These are phyloP conservation scores for Opisthograptis luteolata DNA, from an alignment of 2,888 invertebrate genomes.

Conservation along the genomic window DNA sequence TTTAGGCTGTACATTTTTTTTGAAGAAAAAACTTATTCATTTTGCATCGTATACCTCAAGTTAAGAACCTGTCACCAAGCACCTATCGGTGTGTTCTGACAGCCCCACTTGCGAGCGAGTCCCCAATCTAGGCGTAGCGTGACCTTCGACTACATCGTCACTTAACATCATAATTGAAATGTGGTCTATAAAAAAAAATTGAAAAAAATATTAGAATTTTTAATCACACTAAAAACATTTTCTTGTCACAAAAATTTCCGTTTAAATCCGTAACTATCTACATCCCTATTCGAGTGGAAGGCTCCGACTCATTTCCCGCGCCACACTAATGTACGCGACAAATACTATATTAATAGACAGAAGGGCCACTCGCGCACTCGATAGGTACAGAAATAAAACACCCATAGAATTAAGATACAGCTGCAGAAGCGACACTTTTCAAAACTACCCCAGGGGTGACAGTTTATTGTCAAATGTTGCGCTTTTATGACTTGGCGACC, in stretches of 20 bases:
- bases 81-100: no score
- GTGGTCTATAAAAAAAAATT: no score
- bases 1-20: no score
- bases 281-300: constrained; percentile 51
- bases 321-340: constrained; percentile 77
- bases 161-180: no score
- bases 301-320: constrained; percentile 55
- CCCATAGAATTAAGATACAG: constrained; percentile 60
- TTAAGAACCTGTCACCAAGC: no score
- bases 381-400: constrained; percentile 65
- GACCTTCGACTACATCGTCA: no score
- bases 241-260: background rate
- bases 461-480: constrained; percentile 6
- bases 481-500: constrained; percentile 16
- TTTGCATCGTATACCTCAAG: no score
- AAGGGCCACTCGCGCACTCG: constrained; percentile 52
- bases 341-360: constrained; percentile 78
- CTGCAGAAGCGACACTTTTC: constrained; percentile 38
- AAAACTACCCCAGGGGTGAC: constrained; percentile 7
- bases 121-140: no score
- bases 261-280: background rate
- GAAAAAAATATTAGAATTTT: no score
- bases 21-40: no score
- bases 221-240: no score
- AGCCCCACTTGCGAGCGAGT: no score